phyloP scores from a whole-genome alignment of 92 coral and sea anemone species.

The Zoanthus gigantus region DNA sequence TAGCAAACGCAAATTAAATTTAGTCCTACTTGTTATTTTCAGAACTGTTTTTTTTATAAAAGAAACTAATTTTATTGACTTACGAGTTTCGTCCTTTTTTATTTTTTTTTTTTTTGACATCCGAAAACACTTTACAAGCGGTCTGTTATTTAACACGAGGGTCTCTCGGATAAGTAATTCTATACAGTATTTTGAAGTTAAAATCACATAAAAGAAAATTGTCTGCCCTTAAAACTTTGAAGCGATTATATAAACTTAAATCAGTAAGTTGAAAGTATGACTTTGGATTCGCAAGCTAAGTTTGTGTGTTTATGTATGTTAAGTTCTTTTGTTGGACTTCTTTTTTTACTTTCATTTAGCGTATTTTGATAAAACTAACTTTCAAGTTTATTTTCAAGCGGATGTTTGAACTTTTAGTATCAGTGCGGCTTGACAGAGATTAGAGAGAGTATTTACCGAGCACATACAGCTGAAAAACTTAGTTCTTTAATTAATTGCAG shows the following conservation, averaged over 20 bases:
- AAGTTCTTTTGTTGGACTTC: neutral
- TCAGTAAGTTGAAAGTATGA: neutral
- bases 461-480: slow-evolving; percentile 89
- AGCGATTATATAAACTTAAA: neutral
- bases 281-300: neutral
- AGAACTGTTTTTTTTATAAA: no score
- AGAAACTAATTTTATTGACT: neutral
- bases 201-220: slow-evolving; percentile 7
- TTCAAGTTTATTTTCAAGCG: slow-evolving; percentile 70
- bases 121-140: slow-evolving; percentile 36
- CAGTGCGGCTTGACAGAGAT: slow-evolving; percentile 69
- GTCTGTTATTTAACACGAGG: slow-evolving; percentile 2
- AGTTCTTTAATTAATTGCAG: slow-evolving; percentile 80
- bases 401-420: slow-evolving; percentile 93
- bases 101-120: slow-evolving; percentile 6
- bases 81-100: neutral
- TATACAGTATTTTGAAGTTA: slow-evolving; percentile 33
- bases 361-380: slow-evolving; percentile 67
- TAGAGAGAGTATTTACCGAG: slow-evolving; percentile 64
- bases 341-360: slow-evolving; percentile 39
- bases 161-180: slow-evolving; percentile 22
- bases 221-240: neutral
- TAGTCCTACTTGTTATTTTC: neutral
- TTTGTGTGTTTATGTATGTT: slow-evolving; percentile 6
- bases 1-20: slow-evolving; percentile 1